Conservation (phyloP, 2,888 invertebrate species). For the Smittia sp. region DNA sequence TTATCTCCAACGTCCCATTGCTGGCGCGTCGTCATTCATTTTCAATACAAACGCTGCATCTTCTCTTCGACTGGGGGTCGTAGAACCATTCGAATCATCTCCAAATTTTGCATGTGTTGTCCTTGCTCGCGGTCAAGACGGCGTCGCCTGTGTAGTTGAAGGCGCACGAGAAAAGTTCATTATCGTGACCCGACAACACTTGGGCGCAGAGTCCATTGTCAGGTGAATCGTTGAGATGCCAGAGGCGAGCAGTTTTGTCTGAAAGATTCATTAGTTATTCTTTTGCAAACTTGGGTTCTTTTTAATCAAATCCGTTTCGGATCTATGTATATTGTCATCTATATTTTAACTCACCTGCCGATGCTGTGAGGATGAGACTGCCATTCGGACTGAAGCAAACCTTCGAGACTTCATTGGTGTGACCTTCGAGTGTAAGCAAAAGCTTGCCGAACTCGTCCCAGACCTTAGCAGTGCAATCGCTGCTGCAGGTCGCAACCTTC, state of each 20-base stretch:
- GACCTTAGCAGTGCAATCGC: slow-evolving; percentile 72
- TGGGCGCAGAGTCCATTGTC: slow-evolving; percentile 67
- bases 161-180: slow-evolving; percentile 79
- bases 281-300: not conserved
- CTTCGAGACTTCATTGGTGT: slow-evolving; percentile 68
- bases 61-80: slow-evolving; percentile 17
- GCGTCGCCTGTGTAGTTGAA: slow-evolving; percentile 76
- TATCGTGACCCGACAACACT: slow-evolving; percentile 70
- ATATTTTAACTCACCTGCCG: slow-evolving; percentile 55
- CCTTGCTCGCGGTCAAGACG: slow-evolving; percentile 78
- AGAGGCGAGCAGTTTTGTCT: slow-evolving; percentile 68
- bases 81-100: slow-evolving; percentile 69
- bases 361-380: slow-evolving; percentile 69
- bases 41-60: slow-evolving; percentile 26
- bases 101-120: slow-evolving; percentile 79
- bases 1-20: not conserved
- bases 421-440: slow-evolving; percentile 58
- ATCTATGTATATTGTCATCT: no score
- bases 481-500: slow-evolving; percentile 70
- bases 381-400: slow-evolving; percentile 76
- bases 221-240: slow-evolving; percentile 55
- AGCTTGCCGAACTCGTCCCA: not conserved
- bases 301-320: not conserved
- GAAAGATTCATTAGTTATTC: not conserved
- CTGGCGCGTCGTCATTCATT: slow-evolving; percentile 37